Percentiles rank a stretch among this genome's conserved stretches.
These are phyloP conservation scores for Lordiphosa stackelbergi DNA, from an alignment of 1,140 invertebrate genomes.

Conservation along the genomic window DNA sequence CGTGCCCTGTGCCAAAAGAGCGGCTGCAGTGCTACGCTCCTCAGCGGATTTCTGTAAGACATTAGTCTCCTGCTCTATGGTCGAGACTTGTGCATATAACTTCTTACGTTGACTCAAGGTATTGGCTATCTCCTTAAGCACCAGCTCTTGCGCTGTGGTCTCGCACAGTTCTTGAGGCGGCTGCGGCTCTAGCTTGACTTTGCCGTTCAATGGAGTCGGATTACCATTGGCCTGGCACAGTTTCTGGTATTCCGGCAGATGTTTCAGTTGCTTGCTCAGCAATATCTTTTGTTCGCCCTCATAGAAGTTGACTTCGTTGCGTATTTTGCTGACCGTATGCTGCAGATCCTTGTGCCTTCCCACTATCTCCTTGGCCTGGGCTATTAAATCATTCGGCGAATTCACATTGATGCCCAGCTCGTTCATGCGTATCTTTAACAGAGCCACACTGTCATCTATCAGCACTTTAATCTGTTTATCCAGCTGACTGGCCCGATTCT, in stretches of 20 bases:
- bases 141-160: constrained; percentile 85
- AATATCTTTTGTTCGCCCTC: constrained; percentile 85
- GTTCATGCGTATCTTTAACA: constrained; percentile 92
- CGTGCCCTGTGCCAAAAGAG: constrained; percentile 71
- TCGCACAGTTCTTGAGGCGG: constrained; percentile 78
- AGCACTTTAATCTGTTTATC: constrained; percentile 94
- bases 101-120: constrained; percentile 89
- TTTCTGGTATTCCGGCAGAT: constrained; percentile 80
- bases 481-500: constrained; percentile 88
- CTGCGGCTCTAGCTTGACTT: constrained; percentile 58
- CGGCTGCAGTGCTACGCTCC: constrained; percentile 80
- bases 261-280: constrained; percentile 79
- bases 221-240: constrained; percentile 17
- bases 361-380: constrained; percentile 95
- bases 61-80: constrained; percentile 86
- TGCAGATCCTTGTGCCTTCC: constrained; percentile 93
- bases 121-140: constrained; percentile 90
- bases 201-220: constrained; percentile 45
- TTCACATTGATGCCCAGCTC: constrained; percentile 92
- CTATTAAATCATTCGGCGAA: constrained; percentile 89
- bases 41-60: constrained; percentile 84
- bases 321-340: constrained; percentile 88
- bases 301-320: constrained; percentile 84
- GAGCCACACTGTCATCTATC: constrained; percentile 93
- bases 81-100: constrained; percentile 86